A percentile compares a stretch with the other conserved stretches of the same genome.
phyloP scores from a whole-genome alignment of 2,888 invertebrate species.

The Neoaliturus tenellus region DNA sequence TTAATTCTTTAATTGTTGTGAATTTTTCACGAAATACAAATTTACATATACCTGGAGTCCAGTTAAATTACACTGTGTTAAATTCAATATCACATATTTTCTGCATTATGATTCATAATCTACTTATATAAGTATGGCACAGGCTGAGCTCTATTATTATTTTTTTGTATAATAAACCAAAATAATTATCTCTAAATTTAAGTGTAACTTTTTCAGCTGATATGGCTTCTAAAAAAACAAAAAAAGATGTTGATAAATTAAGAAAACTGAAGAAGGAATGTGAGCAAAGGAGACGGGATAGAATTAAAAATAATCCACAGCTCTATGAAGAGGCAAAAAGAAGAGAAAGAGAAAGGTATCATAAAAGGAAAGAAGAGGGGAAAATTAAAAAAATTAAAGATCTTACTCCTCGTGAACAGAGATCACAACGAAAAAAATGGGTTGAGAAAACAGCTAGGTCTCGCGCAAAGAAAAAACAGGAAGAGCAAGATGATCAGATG shows the following conservation, averaged over 20 bases:
- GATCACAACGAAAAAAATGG: slow-evolving; percentile 35
- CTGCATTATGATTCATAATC: too few species aligned
- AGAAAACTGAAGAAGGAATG: background rate
- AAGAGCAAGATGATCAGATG: background rate
- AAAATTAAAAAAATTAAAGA: slow-evolving; percentile 15
- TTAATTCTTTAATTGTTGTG: too few species aligned
- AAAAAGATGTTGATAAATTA: background rate
- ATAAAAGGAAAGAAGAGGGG: slow-evolving; percentile 23
- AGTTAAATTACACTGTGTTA: too few species aligned
- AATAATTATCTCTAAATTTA: too few species aligned
- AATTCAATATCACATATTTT: too few species aligned
- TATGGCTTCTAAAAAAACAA: too few species aligned
- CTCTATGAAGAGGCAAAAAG: slow-evolving; percentile 36
- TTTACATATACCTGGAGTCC: too few species aligned
- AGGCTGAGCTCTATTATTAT: too few species aligned
- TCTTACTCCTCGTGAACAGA: slow-evolving; percentile 14
- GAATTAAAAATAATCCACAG: slow-evolving; percentile 35
- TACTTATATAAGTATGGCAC: too few species aligned
- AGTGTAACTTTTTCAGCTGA: too few species aligned
- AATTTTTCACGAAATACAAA: too few species aligned
- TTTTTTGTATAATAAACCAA: too few species aligned
- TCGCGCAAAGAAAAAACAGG: background rate
- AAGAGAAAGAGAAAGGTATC: slow-evolving; percentile 30
- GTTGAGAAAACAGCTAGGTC: slow-evolving; percentile 25
- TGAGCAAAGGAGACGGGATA: slow-evolving; percentile 28